Percentiles rank a stretch among this genome's conserved stretches.
These are phyloP conservation scores for Phyllotis vaccarum DNA, from an alignment of 2,797 vertebrate species.

Conservation along the genomic window DNA sequence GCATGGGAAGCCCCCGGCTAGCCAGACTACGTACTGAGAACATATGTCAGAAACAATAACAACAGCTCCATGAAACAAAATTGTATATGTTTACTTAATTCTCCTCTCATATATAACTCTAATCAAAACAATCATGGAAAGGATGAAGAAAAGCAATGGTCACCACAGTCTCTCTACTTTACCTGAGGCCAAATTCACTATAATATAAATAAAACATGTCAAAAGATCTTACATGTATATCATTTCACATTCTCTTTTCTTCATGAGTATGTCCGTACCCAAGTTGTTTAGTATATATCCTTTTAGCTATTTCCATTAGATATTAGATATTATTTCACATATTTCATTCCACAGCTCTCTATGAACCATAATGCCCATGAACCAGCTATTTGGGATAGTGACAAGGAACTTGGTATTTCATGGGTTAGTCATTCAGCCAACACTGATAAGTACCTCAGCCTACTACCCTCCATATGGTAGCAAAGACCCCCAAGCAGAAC, in stretches of 20 bases:
- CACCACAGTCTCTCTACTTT: background rate
- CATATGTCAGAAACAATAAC: background rate
- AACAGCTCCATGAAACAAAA: background rate
- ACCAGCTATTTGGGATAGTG: background rate
- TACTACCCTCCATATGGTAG: background rate
- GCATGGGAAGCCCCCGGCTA: background rate
- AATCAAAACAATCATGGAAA: slow-evolving; percentile 42
- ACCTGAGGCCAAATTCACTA: background rate
- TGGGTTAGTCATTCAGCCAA: slow-evolving; percentile 29
- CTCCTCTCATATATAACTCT: background rate
- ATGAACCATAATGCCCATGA: background rate
- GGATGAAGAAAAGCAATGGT: slow-evolving; percentile 1
- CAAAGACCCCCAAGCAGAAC: background rate
- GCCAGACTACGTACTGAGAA: background rate
- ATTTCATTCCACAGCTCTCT: background rate
- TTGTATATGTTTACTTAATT: background rate
- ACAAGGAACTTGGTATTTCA: background rate
- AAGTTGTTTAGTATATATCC: slow-evolving; percentile 1
- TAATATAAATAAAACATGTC: background rate
- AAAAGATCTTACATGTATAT: background rate
- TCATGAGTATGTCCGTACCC: background rate
- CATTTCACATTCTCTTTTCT: background rate
- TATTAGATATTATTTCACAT: background rate
- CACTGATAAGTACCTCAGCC: background rate
- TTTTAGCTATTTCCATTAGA: background rate